phyloP scores from a whole-genome alignment of 2,113 vertebrate species.

The Delphinus delphis region DNA sequence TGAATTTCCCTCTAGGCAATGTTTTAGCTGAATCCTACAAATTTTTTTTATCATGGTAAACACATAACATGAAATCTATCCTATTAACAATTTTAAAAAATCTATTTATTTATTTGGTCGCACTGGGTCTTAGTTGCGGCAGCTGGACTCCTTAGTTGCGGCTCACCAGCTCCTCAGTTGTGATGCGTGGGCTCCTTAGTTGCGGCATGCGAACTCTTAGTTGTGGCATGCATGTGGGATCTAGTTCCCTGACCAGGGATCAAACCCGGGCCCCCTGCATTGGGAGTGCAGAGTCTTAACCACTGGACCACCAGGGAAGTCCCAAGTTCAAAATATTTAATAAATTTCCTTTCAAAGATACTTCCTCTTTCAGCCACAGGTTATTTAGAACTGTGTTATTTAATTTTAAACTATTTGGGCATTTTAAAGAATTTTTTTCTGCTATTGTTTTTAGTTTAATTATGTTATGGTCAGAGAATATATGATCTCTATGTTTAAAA shows the following conservation, averaged over 20 bases:
- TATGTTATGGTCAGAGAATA: not conserved
- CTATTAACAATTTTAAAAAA: not conserved
- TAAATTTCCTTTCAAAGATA: not conserved
- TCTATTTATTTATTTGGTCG: no score
- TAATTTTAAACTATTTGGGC: not conserved
- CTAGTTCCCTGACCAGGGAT: no score
- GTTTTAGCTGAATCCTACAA: not conserved
- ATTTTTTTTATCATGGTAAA: not conserved
- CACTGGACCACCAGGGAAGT: no score
- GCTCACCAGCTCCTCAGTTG: no score
- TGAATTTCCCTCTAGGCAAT: constrained; percentile 16
- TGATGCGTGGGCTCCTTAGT: no score
- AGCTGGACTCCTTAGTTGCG: no score
- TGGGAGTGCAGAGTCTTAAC: no score
- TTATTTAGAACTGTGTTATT: not conserved
- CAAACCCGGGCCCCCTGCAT: no score
- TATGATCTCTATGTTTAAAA: not conserved
- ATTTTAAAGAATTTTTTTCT: not conserved
- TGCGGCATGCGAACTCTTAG: no score
- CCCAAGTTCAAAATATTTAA: not conserved
- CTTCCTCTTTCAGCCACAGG: not conserved
- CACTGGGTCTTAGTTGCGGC: no score
- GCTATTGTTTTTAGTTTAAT: not conserved
- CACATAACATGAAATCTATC: not conserved
- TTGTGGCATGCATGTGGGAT: no score